Evolutionary conservation across 2,888 invertebrate species (phyloP).

Genomic region (Meliscaeva auricollis): DNA sequence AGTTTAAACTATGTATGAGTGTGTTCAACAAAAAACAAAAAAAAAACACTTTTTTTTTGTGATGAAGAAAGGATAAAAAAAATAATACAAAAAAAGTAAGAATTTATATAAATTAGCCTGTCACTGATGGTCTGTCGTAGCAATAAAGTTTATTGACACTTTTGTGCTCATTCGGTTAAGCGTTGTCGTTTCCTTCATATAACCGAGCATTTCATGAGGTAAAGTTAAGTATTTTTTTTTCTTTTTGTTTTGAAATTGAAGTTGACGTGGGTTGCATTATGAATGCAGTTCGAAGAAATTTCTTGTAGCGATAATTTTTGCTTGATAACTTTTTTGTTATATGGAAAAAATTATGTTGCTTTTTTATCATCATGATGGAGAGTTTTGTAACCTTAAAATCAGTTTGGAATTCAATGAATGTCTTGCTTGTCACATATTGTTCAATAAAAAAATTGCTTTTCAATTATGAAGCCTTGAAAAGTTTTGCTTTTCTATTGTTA

Average conservation of each 20-base stretch:
- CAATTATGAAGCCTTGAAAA: too few relatives aligned
- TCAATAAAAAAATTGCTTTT: too few relatives aligned
- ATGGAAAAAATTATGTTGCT: too few relatives aligned
- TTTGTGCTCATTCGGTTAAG: conserved; percentile 46
- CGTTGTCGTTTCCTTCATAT: conserved; percentile 24
- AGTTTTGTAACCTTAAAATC: too few relatives aligned
- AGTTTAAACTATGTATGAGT: conserved; percentile 30
- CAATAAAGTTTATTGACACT: conserved; percentile 71
- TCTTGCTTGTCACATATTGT: too few relatives aligned
- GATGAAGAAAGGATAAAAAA: conserved; percentile 32
- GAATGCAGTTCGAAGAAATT: conserved; percentile 43
- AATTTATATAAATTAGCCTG: conserved; percentile 69
- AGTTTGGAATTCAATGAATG: too few relatives aligned
- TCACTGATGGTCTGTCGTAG: conserved; percentile 55
- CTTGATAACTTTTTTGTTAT: not conserved
- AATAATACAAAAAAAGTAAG: not conserved
- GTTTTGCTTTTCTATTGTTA: too few relatives aligned
- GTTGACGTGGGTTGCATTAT: conserved; percentile 62
- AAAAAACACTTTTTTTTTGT: conserved; percentile 40
- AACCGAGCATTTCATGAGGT: not conserved
- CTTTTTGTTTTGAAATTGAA: not conserved
- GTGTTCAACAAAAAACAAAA: not conserved
- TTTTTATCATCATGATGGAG: too few relatives aligned
- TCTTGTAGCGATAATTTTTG: conserved; percentile 4
- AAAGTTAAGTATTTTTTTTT: not conserved